Conservation (phyloP, 2,113 vertebrate species). For the Charadrius vociferus region DNA sequence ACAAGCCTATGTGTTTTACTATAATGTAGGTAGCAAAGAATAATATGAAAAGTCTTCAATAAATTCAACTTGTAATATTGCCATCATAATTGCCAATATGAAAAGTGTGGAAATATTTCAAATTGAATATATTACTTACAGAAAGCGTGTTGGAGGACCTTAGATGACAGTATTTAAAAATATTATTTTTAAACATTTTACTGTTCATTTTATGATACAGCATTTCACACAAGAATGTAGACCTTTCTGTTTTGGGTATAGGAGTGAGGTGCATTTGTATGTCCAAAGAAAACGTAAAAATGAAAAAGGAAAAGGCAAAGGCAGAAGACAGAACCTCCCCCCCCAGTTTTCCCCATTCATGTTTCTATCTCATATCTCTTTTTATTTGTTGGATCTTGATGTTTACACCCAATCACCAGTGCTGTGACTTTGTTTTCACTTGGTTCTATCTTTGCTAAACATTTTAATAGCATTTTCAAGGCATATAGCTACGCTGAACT, state of each 20-base stretch:
- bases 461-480: neutral
- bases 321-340: no score
- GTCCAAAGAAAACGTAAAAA: neutral
- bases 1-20: neutral
- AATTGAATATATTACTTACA: neutral
- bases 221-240: neutral
- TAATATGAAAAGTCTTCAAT: neutral
- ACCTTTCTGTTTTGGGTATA: neutral
- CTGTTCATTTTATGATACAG: neutral
- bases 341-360: neutral
- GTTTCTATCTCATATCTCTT: neutral
- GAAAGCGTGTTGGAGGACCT: neutral
- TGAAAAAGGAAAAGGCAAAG: neutral
- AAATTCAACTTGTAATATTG: neutral
- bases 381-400: neutral
- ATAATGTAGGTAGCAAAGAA: neutral
- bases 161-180: neutral
- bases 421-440: neutral
- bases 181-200: neutral
- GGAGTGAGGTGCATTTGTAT: neutral
- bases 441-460: neutral
- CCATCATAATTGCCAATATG: neutral
- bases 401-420: neutral
- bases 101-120: neutral
- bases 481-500: neutral